Evolutionary conservation across 2,888 invertebrate genomes (phyloP).

Genomic region (Leptodirus hochenwartii): DNA sequence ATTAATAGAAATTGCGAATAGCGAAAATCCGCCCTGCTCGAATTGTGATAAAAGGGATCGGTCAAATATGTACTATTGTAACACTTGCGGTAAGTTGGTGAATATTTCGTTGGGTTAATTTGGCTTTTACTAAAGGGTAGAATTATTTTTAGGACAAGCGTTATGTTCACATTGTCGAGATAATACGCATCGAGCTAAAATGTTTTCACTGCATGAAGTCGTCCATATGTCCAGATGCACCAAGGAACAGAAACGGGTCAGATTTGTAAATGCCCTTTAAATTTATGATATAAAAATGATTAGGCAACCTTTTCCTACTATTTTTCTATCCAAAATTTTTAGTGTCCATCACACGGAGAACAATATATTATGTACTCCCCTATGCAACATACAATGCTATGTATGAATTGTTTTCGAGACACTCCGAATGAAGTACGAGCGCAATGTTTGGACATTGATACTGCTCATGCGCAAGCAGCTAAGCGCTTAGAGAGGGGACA

Average conservation of each 20-base stretch:
- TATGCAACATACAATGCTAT: slow-evolving; percentile 48
- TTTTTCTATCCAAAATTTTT: slow-evolving; percentile 12
- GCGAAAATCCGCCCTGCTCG: slow-evolving; percentile 54
- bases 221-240: slow-evolving; percentile 52
- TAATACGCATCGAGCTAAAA: slow-evolving; percentile 56
- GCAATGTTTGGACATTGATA: slow-evolving; percentile 55
- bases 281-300: slow-evolving; percentile 1
- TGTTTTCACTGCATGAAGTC: slow-evolving; percentile 57
- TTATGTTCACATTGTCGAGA: slow-evolving; percentile 50
- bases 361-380: slow-evolving; percentile 59
- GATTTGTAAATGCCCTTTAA: slow-evolving; percentile 12
- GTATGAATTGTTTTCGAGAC: slow-evolving; percentile 57
- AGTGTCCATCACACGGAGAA: slow-evolving; percentile 50
- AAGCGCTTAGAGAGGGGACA: slow-evolving; percentile 49
- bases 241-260: slow-evolving; percentile 46
- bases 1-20: slow-evolving; percentile 49
- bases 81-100: slow-evolving; percentile 41
- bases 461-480: slow-evolving; percentile 50
- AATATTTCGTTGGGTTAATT: slow-evolving; percentile 8
- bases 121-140: slow-evolving; percentile 1
- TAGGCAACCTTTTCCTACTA: neutral
- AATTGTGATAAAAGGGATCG: slow-evolving; percentile 57
- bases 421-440: slow-evolving; percentile 44
- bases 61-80: slow-evolving; percentile 59
- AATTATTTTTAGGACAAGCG: slow-evolving; percentile 38